Evolutionary conservation across 37 sponge, comb jelly and placozoan species (phyloP).

Genomic region (Chondrosia reniformis): DNA sequence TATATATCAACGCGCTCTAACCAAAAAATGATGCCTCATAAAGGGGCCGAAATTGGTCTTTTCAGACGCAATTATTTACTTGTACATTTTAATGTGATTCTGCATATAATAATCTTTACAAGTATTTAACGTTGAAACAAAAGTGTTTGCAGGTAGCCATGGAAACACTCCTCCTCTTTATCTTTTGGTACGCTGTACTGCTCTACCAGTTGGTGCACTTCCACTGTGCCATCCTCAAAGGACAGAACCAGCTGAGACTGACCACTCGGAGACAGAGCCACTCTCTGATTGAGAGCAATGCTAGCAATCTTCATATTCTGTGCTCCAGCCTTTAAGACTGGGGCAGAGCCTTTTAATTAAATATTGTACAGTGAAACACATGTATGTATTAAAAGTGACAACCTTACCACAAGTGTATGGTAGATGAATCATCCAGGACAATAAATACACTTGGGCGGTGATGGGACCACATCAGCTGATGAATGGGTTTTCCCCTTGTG

Average conservation of each 20-base stretch:
- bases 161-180: neutral
- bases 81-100: too few species aligned
- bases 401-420: constrained; percentile 55
- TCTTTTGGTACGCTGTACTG: constrained; percentile 10
- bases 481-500: constrained; percentile 22
- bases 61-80: too few species aligned
- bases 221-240: constrained; percentile 28
- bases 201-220: neutral
- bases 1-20: too few species aligned
- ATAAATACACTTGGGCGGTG: constrained; percentile 43
- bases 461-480: constrained; percentile 38
- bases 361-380: neutral
- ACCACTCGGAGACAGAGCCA: too few species aligned
- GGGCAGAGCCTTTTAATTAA: neutral
- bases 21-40: too few species aligned
- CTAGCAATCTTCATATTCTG: constrained; percentile 7
- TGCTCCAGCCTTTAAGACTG: constrained; percentile 8
- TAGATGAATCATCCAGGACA: constrained; percentile 41
- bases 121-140: too few species aligned
- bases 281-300: too few species aligned
- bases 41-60: too few species aligned
- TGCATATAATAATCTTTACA: too few species aligned
- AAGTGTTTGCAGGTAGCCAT: constrained; percentile 1
- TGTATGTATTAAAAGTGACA: neutral
- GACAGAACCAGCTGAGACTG: too few species aligned